phyloP scores from a whole-genome alignment of 1,140 invertebrate species.

The Bradysia coprophila region DNA sequence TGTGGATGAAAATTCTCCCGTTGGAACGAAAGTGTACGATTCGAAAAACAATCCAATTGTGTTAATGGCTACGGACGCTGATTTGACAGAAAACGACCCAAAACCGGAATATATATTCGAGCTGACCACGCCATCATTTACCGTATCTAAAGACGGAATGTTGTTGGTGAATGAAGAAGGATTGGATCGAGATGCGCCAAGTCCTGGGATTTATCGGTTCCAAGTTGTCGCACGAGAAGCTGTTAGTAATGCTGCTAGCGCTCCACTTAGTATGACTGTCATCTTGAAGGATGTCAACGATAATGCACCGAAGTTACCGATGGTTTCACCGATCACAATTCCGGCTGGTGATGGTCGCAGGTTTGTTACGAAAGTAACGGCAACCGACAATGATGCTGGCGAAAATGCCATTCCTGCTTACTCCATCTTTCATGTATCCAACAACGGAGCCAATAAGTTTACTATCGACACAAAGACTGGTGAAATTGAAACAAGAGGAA shows the following conservation, averaged over 20 bases:
- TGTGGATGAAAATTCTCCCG: constrained; percentile 68
- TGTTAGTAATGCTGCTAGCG: constrained; percentile 54
- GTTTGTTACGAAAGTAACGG: constrained; percentile 58
- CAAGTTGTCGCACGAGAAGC: constrained; percentile 60
- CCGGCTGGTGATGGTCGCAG: constrained; percentile 61
- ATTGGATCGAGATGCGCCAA: constrained; percentile 73
- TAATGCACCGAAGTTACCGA: constrained; percentile 58
- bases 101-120: constrained; percentile 64
- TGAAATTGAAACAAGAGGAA: constrained; percentile 52
- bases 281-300: constrained; percentile 68
- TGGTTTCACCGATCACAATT: constrained; percentile 54
- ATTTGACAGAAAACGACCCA: constrained; percentile 58
- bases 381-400: constrained; percentile 69
- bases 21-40: constrained; percentile 64
- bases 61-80: constrained; percentile 58
- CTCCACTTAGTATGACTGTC: constrained; percentile 60
- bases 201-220: constrained; percentile 63
- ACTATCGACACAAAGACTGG: constrained; percentile 64
- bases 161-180: constrained; percentile 66
- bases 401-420: constrained; percentile 66
- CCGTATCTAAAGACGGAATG: constrained; percentile 50
- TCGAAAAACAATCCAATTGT: constrained; percentile 40
- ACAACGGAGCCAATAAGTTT: constrained; percentile 72
- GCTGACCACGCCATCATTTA: constrained; percentile 65
- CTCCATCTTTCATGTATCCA: constrained; percentile 74